Base-by-base conservation (phyloP, 92 coral and sea anemone genomes). In the Zoanthus sociatus region DNA sequence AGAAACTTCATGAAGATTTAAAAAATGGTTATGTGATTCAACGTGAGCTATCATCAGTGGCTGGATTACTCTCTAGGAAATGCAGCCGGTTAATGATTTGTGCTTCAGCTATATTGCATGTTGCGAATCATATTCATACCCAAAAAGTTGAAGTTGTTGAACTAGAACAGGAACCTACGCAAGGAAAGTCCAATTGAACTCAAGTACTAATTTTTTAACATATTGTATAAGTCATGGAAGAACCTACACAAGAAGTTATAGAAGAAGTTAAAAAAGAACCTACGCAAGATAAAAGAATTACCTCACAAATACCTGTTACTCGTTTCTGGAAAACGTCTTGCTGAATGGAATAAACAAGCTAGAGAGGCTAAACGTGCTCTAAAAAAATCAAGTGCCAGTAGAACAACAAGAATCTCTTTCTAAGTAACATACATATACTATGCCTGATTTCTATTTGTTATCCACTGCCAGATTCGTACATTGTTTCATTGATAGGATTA, bases 301-400 rank as follows among this genome's bases (percentile, higher is more conserved):
- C 14, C 66, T 4, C 15, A 60, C 11, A 83, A n/a, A n/a, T n/a
- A n/a, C 86, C 61, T 13, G 88, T 13, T 71, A 44, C n/a, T n/a
- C 9, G 88, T 13, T 1, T 86, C 88, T 14, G 87, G 87, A 2
- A 83, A 46, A 30, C 87, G 87, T 11, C 31, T 83, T 33, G 87
- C 60, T 4, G 60, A 87, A 63, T 67, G 87, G 63, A 87, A 87
- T 37, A 48, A 75, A 17, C 46, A 16, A 33, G 47, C 44, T 71
- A 44, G 87, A 33, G 88, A 72, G 15, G 77, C 64, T 31, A 77
- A 87, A 73, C 15, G 79, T 47, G 77, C 50, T 7, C 74, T 63
- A 8, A 32, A 64, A 55, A 33, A 11, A 21, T 30, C 6, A 12
- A 83, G n/a, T 26, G 37, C 14, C 9, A 9, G 8, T 15, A 54